phyloP scores from a whole-genome alignment of 1,140 invertebrate species.

The Lepidostoma basale region DNA sequence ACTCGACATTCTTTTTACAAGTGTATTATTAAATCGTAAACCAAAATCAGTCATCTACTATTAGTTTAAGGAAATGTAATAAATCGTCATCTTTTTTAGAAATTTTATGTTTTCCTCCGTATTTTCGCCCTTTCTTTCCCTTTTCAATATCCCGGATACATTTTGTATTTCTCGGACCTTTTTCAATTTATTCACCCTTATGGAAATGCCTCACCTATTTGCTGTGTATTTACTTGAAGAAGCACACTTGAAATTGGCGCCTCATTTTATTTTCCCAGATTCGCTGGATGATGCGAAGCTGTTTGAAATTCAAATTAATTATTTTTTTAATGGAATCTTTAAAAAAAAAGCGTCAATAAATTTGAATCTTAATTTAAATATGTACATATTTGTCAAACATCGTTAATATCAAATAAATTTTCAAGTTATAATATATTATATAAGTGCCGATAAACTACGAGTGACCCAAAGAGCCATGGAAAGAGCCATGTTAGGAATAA shows the following conservation, averaged over 20 bases:
- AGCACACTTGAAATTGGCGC: background rate
- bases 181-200: background rate
- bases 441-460: no score
- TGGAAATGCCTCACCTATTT: background rate
- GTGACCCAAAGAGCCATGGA: no score
- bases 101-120: background rate
- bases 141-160: background rate
- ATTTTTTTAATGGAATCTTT: no score
- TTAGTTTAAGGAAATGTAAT: background rate
- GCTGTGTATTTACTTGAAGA: background rate
- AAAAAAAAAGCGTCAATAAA: no score
- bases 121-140: background rate
- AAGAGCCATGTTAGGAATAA: no score
- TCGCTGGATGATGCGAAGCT: background rate
- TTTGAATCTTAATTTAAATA: no score
- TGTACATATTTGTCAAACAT: no score
- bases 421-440: no score
- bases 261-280: background rate
- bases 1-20: background rate
- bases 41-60: no score
- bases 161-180: background rate
- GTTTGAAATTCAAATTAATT: no score
- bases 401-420: no score
- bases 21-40: background rate
- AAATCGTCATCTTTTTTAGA: background rate